These are phyloP conservation scores for Drosophila merina DNA, from an alignment of 2,888 invertebrate species.

Conservation along the genomic window DNA sequence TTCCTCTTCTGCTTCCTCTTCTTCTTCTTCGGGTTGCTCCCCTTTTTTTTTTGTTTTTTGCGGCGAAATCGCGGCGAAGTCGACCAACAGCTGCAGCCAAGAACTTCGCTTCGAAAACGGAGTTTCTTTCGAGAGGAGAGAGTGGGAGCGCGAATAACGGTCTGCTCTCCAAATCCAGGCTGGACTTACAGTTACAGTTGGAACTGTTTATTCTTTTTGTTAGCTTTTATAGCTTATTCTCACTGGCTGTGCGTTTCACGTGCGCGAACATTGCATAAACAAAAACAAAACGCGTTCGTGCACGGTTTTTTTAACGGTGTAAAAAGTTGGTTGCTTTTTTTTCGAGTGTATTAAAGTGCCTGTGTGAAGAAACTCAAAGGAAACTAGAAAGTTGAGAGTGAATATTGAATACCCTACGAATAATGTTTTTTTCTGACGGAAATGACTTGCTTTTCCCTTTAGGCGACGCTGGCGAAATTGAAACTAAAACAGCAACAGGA, in stretches of 20 bases:
- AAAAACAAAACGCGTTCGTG: conserved; percentile 39
- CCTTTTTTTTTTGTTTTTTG: conserved; percentile 18
- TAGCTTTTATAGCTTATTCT: conserved; percentile 14
- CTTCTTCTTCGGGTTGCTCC: background rate
- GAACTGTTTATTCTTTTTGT: background rate
- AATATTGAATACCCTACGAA: background rate
- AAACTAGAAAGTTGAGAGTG: background rate
- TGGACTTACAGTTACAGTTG: background rate
- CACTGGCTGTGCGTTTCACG: conserved; percentile 49
- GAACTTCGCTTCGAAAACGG: background rate
- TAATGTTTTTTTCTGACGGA: background rate
- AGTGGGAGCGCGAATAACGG: background rate
- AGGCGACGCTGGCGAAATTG: conserved; percentile 51
- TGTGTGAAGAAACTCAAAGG: background rate
- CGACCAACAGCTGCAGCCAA: conserved; percentile 20
- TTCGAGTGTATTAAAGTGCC: conserved; percentile 1
- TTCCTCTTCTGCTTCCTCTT: background rate
- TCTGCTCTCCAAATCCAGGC: background rate
- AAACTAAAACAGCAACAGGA: conserved; percentile 42
- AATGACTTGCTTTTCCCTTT: conserved; percentile 37
- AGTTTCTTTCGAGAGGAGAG: conserved; percentile 1
- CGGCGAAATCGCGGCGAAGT: conserved; percentile 38
- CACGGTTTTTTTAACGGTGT: conserved; percentile 1
- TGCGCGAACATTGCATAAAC: conserved; percentile 70
- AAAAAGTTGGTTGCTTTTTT: background rate